Conservation (phyloP, 1,140 invertebrate species). For the Diorhabda sublineata region DNA sequence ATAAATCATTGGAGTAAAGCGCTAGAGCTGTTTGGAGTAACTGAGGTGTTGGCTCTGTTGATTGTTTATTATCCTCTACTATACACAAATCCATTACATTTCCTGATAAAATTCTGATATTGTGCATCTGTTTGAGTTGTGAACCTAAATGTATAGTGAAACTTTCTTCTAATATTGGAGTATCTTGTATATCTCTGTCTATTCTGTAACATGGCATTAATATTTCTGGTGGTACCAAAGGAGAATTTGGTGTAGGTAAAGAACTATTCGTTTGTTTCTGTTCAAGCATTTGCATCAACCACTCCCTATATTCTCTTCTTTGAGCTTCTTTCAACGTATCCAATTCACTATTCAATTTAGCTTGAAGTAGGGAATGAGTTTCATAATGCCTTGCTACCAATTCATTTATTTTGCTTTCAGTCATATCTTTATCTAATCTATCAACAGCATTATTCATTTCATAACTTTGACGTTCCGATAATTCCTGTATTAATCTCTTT, state of each 20-base stretch:
- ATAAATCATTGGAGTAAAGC: slow-evolving; percentile 87
- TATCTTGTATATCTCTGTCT: slow-evolving; percentile 33
- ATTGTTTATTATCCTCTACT: slow-evolving; percentile 55
- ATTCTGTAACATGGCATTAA: background rate
- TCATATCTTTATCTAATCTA: slow-evolving; percentile 61
- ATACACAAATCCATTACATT: slow-evolving; percentile 84
- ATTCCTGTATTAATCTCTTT: slow-evolving; percentile 55
- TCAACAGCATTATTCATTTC: slow-evolving; percentile 76
- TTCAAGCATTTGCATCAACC: slow-evolving; percentile 73
- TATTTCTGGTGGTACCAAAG: slow-evolving; percentile 32
- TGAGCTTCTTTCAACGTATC: slow-evolving; percentile 72
- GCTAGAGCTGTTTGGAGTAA: slow-evolving; percentile 89
- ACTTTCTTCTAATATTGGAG: slow-evolving; percentile 76
- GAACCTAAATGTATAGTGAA: slow-evolving; percentile 96
- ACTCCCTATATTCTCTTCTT: slow-evolving; percentile 74
- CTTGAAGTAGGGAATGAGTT: slow-evolving; percentile 66
- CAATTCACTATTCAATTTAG: slow-evolving; percentile 68
- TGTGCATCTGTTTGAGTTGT: slow-evolving; percentile 98
- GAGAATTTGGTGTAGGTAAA: slow-evolving; percentile 50
- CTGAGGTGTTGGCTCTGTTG: slow-evolving; percentile 64
- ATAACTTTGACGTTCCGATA: slow-evolving; percentile 61
- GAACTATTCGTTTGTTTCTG: slow-evolving; percentile 58
- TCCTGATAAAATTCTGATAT: slow-evolving; percentile 84
- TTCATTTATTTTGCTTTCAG: slow-evolving; percentile 71
- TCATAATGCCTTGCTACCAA: slow-evolving; percentile 75